phyloP scores from a whole-genome alignment of 2,888 invertebrate species.

The Elegia similella region DNA sequence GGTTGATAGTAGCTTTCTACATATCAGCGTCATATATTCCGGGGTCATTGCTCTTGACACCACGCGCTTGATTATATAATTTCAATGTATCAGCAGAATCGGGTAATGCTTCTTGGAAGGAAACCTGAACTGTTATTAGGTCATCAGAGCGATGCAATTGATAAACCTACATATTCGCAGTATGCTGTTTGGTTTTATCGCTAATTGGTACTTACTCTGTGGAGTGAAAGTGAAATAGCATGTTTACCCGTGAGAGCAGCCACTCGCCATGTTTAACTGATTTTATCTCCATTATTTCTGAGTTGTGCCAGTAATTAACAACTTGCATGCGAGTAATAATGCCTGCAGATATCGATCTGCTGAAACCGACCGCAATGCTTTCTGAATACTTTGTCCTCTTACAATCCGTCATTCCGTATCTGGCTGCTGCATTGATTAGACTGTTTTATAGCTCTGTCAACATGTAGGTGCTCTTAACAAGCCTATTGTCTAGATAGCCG shows the following conservation, averaged over 20 bases:
- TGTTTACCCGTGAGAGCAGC: constrained; percentile 40
- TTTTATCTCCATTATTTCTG: constrained; percentile 50
- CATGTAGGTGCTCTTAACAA: constrained; percentile 48
- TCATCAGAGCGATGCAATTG: constrained; percentile 29
- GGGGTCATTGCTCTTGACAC: constrained; percentile 63
- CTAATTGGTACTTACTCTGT: constrained; percentile 33
- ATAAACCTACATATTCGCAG: constrained; percentile 20
- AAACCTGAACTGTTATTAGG: constrained; percentile 36
- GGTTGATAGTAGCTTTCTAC: constrained; percentile 51
- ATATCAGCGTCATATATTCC: constrained; percentile 59
- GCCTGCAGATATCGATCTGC: constrained; percentile 51
- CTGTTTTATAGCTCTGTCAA: constrained; percentile 54
- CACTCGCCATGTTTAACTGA: constrained; percentile 41
- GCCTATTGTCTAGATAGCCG: constrained; percentile 51
- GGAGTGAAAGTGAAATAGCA: constrained; percentile 55
- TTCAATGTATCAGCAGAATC: constrained; percentile 34
- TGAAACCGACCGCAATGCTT: constrained; percentile 39
- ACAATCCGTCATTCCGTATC: constrained; percentile 55
- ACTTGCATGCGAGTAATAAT: constrained; percentile 50
- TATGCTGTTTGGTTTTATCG: constrained; percentile 29
- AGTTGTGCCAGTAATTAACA: constrained; percentile 49
- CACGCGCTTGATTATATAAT: constrained; percentile 69
- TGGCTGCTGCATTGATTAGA: constrained; percentile 54
- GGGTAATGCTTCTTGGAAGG: constrained; percentile 33
- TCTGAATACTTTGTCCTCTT: constrained; percentile 42